These are phyloP conservation scores for Zhuqinia jingwanae DNA, from an alignment of 2,888 invertebrate species.

Conservation along the genomic window DNA sequence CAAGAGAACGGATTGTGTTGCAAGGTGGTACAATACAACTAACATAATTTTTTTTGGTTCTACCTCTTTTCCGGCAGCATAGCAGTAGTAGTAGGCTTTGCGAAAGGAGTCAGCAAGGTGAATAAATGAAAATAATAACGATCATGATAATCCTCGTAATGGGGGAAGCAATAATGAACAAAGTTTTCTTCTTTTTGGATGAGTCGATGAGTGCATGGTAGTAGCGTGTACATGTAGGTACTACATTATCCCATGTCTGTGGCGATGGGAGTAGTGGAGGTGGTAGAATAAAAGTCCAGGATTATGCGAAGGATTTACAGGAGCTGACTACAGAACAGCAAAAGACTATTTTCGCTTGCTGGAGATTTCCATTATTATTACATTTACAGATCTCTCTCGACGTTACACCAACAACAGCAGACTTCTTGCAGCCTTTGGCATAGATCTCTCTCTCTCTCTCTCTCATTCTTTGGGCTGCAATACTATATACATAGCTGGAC, in stretches of 20 bases:
- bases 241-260: not conserved
- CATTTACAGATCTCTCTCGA: not conserved
- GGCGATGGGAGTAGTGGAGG: not conserved
- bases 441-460: too few relatives aligned
- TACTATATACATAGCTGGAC: not conserved
- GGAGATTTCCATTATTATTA: conserved; percentile 22
- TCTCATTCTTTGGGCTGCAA: too few relatives aligned
- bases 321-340: not conserved
- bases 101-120: conserved; percentile 56
- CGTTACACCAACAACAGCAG: not conserved
- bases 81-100: not conserved
- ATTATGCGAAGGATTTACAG: conserved; percentile 45
- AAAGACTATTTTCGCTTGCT: not conserved
- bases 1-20: not conserved
- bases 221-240: not conserved
- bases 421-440: not conserved
- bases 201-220: not conserved
- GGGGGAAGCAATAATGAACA: conserved; percentile 54
- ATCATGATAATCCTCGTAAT: conserved; percentile 66
- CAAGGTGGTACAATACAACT: too few relatives aligned
- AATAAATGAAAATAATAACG: conserved; percentile 68
- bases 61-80: not conserved
- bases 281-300: conserved; percentile 10
- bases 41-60: too few relatives aligned
- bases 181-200: conserved; percentile 37